Conservation (phyloP, 1,140 invertebrate genomes). For the Brachionus calyciflorus region DNA sequence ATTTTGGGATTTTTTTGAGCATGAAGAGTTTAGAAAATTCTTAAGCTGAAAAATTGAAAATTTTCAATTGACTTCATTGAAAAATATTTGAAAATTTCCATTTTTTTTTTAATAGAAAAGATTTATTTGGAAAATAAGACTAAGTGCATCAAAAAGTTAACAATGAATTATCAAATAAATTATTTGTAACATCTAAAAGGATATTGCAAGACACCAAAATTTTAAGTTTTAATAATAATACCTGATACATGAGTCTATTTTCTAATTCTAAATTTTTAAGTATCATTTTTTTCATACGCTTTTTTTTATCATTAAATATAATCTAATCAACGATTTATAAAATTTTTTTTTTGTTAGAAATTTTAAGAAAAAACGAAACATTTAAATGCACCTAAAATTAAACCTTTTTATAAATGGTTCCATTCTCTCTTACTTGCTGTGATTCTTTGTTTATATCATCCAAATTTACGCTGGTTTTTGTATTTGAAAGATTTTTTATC, state of each 20-base stretch:
- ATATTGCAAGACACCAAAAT: too few species aligned
- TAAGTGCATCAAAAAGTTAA: too few species aligned
- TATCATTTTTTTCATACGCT: constrained; percentile 41
- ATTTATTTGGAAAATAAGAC: too few species aligned
- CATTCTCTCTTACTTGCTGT: constrained; percentile 44
- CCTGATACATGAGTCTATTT: constrained; percentile 39
- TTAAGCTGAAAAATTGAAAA: too few species aligned
- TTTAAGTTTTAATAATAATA: background rate
- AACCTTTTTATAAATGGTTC: constrained; percentile 47
- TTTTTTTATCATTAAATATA: constrained; percentile 46
- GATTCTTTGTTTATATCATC: constrained; percentile 40
- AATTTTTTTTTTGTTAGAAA: background rate
- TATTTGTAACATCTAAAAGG: too few species aligned
- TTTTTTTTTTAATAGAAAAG: too few species aligned
- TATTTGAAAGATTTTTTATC: constrained; percentile 39
- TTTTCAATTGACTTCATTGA: too few species aligned
- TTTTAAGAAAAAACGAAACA: background rate
- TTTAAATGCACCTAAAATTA: background rate
- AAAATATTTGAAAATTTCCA: too few species aligned
- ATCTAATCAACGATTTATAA: background rate
- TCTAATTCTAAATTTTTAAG: constrained; percentile 42
- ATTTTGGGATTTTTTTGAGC: too few species aligned
- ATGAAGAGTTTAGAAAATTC: too few species aligned
- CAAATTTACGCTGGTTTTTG: background rate
- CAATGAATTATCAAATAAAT: too few species aligned